These are phyloP conservation scores for Tringa solitaria DNA, from an alignment of 2,113 vertebrate genomes.

Conservation along the genomic window DNA sequence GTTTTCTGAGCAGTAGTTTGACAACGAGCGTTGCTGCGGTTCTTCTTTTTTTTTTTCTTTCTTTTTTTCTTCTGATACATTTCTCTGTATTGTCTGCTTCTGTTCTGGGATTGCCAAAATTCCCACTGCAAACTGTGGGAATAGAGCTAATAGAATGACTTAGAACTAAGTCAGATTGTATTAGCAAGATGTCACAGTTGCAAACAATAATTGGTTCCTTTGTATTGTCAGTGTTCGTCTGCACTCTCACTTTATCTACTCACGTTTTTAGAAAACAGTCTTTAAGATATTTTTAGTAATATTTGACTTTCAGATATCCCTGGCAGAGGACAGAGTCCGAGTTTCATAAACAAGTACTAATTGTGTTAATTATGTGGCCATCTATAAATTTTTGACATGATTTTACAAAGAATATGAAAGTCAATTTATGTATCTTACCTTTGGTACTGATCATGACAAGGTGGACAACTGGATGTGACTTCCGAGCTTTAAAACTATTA, in stretches of 20 bases:
- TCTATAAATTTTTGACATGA: not conserved
- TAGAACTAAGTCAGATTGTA: not conserved
- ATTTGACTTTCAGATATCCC: not conserved
- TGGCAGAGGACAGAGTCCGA: not conserved
- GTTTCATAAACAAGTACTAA: not conserved
- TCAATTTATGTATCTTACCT: not conserved
- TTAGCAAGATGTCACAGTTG: not conserved
- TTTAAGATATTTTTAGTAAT: not conserved
- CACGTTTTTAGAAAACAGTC: not conserved
- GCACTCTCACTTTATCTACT: not conserved
- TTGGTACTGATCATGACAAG: not conserved
- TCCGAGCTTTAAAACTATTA: not conserved
- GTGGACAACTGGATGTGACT: not conserved
- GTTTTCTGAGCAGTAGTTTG: not conserved
- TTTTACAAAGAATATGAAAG: not conserved
- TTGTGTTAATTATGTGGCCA: not conserved
- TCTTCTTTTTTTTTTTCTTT: not conserved
- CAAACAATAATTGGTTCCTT: not conserved
- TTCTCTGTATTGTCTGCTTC: not conserved
- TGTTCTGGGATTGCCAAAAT: not conserved
- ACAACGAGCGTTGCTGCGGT: rapidly evolving
- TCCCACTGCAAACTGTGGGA: not conserved
- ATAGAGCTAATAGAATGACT: not conserved
- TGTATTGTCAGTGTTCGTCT: not conserved
- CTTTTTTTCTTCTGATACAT: not conserved